These are phyloP conservation scores for Petrophora chlorosata DNA, from an alignment of 2,888 invertebrate species.

Conservation along the genomic window DNA sequence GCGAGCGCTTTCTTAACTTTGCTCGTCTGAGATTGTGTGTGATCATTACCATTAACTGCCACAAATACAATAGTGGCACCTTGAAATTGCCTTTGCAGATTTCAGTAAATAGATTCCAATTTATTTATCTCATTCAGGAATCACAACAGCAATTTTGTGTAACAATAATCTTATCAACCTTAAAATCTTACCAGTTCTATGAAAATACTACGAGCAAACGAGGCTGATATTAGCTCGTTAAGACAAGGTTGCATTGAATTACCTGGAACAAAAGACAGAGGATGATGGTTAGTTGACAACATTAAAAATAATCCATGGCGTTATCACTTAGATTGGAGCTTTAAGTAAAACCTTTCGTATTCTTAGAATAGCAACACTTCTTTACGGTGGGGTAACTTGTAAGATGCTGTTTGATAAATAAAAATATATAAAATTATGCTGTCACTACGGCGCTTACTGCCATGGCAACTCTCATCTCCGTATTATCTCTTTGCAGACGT, in stretches of 20 bases:
- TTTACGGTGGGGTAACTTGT: neutral
- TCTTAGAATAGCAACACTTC: conserved; percentile 2
- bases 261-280: conserved; percentile 35
- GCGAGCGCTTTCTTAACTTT: too few relatives aligned
- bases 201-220: conserved; percentile 12
- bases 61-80: too few relatives aligned
- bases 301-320: conserved; percentile 8
- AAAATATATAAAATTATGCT: conserved; percentile 8
- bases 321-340: too few relatives aligned
- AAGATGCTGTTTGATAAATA: neutral
- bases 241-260: conserved; percentile 22
- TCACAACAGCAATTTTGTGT: neutral
- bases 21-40: too few relatives aligned
- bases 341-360: conserved; percentile 9
- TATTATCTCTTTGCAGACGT: conserved; percentile 43
- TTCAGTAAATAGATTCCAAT: too few relatives aligned
- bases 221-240: conserved; percentile 16
- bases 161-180: conserved; percentile 1
- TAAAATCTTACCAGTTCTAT: conserved; percentile 1
- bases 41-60: too few relatives aligned
- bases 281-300: conserved; percentile 28
- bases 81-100: neutral
- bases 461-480: conserved; percentile 24
- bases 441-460: conserved; percentile 7
- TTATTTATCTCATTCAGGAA: neutral